Evolutionary conservation across 2,888 invertebrate species (phyloP).

Genomic region (Xanthorhoe spadicearia): DNA sequence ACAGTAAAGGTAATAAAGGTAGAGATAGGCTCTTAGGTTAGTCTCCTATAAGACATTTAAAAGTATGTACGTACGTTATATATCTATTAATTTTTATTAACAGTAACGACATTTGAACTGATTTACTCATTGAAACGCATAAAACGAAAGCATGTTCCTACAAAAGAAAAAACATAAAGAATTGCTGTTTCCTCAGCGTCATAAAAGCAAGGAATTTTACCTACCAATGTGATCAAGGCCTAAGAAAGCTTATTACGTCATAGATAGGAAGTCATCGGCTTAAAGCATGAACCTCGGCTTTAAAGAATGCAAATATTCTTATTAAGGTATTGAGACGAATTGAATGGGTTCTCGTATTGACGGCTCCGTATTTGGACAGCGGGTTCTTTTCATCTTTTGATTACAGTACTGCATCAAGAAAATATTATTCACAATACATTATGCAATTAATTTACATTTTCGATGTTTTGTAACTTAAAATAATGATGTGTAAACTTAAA

Average conservation of each 20-base stretch:
- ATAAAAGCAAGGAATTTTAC: not conserved
- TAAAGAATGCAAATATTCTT: conserved; percentile 11
- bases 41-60: no score
- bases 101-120: no score
- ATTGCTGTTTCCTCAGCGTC: not conserved
- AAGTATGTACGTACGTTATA: no score
- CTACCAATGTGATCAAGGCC: not conserved
- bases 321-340: conserved; percentile 19
- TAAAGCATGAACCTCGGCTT: conserved; percentile 13
- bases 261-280: conserved; percentile 10
- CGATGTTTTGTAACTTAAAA: not conserved
- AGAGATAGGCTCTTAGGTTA: no score
- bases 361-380: conserved; percentile 17
- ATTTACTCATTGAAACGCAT: no score
- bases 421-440: conserved; percentile 1
- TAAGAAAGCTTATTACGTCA: conserved; percentile 18
- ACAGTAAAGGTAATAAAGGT: no score
- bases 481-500: no score
- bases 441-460: conserved; percentile 1
- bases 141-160: no score
- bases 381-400: conserved; percentile 18
- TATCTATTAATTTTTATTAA: no score
- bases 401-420: conserved; percentile 3
- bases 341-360: conserved; percentile 17
- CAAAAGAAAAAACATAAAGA: no score